These are phyloP conservation scores for Ceyx cyanopectus DNA, from an alignment of 2,113 vertebrate genomes.

Conservation along the genomic window DNA sequence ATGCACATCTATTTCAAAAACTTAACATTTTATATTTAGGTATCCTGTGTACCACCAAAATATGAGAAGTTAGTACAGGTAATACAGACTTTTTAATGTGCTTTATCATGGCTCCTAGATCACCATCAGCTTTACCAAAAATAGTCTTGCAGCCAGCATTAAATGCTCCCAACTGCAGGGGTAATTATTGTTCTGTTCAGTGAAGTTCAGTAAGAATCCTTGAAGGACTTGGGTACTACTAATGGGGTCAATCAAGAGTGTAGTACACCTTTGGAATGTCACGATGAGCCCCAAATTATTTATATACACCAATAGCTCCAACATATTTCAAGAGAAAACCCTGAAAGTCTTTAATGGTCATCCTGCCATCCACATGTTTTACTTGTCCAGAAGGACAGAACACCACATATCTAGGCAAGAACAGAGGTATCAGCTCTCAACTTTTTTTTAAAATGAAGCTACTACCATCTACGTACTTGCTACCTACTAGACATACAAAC, in stretches of 20 bases:
- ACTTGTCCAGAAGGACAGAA: background rate
- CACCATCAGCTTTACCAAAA: background rate
- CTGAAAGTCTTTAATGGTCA: background rate
- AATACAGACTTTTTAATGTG: background rate
- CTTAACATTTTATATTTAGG: background rate
- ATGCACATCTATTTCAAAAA: conserved; percentile 27
- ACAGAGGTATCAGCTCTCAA: background rate
- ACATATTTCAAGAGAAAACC: background rate
- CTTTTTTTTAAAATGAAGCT: background rate
- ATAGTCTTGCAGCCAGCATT: conserved; percentile 23
- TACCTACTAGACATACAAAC: background rate
- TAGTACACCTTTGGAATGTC: background rate
- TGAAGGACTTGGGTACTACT: conserved; percentile 17
- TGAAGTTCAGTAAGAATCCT: conserved; percentile 47
- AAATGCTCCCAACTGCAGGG: conserved; percentile 33
- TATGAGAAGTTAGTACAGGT: background rate
- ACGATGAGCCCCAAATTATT: background rate
- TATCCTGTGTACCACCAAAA: conserved; percentile 18
- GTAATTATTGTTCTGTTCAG: conserved; percentile 25
- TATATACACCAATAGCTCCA: background rate
- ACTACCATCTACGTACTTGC: background rate
- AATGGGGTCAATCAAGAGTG: background rate
- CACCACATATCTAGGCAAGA: background rate
- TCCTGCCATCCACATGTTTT: background rate
- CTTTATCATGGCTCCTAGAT: conserved; percentile 2